Evolutionary conservation across 1,140 invertebrate species (phyloP), one percentile per base, ranked within the genome.

Genomic region (Linepithema humile): DNA sequence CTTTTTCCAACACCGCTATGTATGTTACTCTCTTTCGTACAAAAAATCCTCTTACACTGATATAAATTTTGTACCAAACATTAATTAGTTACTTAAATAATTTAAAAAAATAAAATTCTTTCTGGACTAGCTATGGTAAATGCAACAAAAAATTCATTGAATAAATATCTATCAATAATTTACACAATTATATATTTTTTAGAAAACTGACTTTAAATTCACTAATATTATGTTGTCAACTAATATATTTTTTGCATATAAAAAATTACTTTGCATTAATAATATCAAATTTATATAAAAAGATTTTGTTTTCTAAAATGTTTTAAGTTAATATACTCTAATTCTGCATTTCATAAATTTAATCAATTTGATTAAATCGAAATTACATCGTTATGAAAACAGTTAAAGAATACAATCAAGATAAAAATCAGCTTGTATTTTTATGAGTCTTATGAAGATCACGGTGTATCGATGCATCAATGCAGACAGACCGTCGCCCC

Each of bases 1-100:
- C 57, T 80, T 69, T 77, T 80, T 70, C 62, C n/a, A 53, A 48
- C 70, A 15, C 29, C 20, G 43, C n/a, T 73, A 26, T 57, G 17
- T 73, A 35, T 20, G 12, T 78, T 53, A 12, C n/a, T 35, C 17
- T 32, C 12, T 23, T 26, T 40, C 26, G 6, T 43, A 23, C 7
- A 12, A 23, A 12, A 40, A 69, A 32, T n/a, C n/a, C 32, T 69
- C 48, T 65, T 23, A n/a, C 0, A 3, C 5, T 40, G 17, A 17
- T 17, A 9, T 53, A 29, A 29, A 55, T 29, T 38, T 50, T 3
- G 1, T 48, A 65, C n/a, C n/a, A 2, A 6, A 45, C 10, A 32
- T 75, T 6, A 32, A 15, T 23, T 12, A 26, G 43, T 60, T 59
- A 32, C 23, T n/a, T 5, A 38, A 64, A 64, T 20, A 65, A 65